Conservation (phyloP, 2,888 invertebrate genomes). For the Leucoma salicis region DNA sequence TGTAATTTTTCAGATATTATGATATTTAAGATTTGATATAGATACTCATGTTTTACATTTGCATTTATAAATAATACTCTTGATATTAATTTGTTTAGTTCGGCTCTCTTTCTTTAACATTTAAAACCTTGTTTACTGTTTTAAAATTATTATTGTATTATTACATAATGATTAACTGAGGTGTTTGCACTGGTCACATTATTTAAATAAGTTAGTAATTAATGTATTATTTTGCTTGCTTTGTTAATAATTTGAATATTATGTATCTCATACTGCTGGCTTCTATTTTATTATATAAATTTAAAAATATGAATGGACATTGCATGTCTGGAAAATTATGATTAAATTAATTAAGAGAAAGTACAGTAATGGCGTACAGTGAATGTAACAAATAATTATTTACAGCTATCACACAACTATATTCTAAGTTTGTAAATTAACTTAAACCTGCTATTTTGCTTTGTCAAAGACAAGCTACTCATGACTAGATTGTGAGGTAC, state of each 20-base stretch:
- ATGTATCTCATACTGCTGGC: background rate
- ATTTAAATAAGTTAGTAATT: constrained; percentile 7
- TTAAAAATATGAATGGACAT: background rate
- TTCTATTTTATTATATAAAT: background rate
- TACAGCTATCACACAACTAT: background rate
- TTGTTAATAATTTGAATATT: constrained; percentile 3
- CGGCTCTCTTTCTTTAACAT: constrained; percentile 25
- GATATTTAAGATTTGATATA: constrained; percentile 3
- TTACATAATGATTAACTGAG: constrained; percentile 8
- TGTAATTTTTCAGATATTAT: background rate
- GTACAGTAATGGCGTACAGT: background rate
- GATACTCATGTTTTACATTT: constrained; percentile 1
- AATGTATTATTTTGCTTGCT: constrained; percentile 16
- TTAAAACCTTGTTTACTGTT: background rate
- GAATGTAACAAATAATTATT: background rate
- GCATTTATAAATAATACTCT: constrained; percentile 37
- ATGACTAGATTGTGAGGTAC: no score
- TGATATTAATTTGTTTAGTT: constrained; percentile 5
- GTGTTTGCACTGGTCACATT: constrained; percentile 22
- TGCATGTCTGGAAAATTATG: background rate
- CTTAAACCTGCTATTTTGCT: no score
- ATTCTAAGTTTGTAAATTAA: no score
- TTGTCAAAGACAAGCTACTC: no score
- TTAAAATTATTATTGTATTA: constrained; percentile 1
- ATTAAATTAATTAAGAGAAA: background rate